Base-by-base conservation (phyloP, 1,140 invertebrate species). In the Calephelis virginiensis region DNA sequence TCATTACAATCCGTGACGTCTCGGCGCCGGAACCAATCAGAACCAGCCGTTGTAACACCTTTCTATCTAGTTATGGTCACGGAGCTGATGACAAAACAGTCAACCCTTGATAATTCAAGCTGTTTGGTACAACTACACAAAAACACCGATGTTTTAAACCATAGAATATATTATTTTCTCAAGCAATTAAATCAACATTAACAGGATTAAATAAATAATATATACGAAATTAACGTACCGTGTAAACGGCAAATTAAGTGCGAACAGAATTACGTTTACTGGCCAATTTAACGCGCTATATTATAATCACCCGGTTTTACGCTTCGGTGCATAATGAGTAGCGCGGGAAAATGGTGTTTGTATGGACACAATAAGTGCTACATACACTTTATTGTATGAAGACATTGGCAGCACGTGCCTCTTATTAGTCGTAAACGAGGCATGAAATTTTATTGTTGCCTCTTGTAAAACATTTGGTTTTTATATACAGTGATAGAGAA, bases 271-370 rank as follows among this genome's bases (percentile, higher is more conserved):
- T 48, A 61, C 60, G 64, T 69, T 69, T 69, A 49, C 43, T 13
- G 63, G 53, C 28, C 62, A 69, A 69, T 69, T 69, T 69, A 69
- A 64, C 67, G 60, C 63, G 59, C 37, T 63, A 62, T 50, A 61
- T 59, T 28, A 40, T 47, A 40, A 50, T 46, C 38, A 17, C 49
- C 61, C 56, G 45, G 67, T 64, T 61, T 43, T 60, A 60, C 63
- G 49, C 61, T 59, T 38, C 63, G 17, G 12, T 61, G 53, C 56
- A 28, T 65, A 45, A 46, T 17, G 5, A 28, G 10, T 65, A 12
- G 8, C 56, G 1, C n/a, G 6, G 56, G 56, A 59, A 59, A 37
- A 38, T 59, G 28, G 37, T 8, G 17, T 59, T 40, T 59, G 37
- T 59, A 28, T 8, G 6, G 7, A n/a, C n/a, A 8, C 7, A 7